Percentiles rank a stretch among this genome's conserved stretches.
These are phyloP conservation scores for Aphidius ervi DNA, from an alignment of 1,140 invertebrate genomes.

Conservation along the genomic window DNA sequence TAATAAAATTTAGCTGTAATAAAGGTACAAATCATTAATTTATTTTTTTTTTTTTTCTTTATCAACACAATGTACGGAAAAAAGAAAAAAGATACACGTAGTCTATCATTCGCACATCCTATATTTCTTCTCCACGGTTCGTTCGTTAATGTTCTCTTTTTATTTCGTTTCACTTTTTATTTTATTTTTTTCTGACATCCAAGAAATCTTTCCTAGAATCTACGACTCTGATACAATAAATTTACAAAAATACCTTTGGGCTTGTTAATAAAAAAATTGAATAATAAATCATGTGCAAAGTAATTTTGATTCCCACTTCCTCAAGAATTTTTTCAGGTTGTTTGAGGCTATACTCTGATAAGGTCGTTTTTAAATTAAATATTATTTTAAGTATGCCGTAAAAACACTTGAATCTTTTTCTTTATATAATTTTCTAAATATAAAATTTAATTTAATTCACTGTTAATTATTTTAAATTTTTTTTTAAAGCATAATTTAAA, in stretches of 20 bases:
- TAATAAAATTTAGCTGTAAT: background rate
- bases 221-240: slow-evolving; percentile 16
- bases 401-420: too few relatives aligned
- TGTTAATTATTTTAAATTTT: too few relatives aligned
- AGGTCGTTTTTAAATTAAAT: too few relatives aligned
- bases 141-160: background rate
- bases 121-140: background rate
- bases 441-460: too few relatives aligned
- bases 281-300: slow-evolving; percentile 18
- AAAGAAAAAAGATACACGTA: background rate
- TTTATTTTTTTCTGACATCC: slow-evolving; percentile 4
- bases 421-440: too few relatives aligned
- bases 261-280: slow-evolving; percentile 19
- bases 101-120: slow-evolving; percentile 5
- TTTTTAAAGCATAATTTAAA: too few relatives aligned
- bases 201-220: slow-evolving; percentile 18
- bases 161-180: background rate
- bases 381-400: too few relatives aligned
- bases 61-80: background rate
- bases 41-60: background rate
- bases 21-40: background rate
- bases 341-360: too few relatives aligned
- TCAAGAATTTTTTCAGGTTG: too few relatives aligned
- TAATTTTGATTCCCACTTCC: too few relatives aligned
- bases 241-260: slow-evolving; percentile 2